A percentile compares a stretch with the other conserved stretches of the same genome.
These are phyloP conservation scores for Muscicapa adusta DNA, from an alignment of 2,113 vertebrate species.

Conservation along the genomic window DNA sequence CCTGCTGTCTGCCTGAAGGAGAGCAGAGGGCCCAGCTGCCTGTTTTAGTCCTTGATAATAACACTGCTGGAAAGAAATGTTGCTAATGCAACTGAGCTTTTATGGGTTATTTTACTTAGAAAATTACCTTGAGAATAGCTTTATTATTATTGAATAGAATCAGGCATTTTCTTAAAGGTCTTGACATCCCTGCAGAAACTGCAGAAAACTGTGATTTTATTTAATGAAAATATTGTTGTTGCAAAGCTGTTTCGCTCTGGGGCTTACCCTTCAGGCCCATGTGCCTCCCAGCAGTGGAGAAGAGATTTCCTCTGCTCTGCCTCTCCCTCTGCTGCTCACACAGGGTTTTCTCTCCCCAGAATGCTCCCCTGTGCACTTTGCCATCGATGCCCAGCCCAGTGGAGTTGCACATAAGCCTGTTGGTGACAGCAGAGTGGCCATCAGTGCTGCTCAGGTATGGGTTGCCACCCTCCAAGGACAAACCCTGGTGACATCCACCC, in stretches of 20 bases:
- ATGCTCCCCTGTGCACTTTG: neutral
- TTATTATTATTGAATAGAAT: neutral
- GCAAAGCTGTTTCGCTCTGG: neutral
- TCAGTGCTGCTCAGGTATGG: neutral
- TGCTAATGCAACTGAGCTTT: neutral
- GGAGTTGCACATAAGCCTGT: neutral
- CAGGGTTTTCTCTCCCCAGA: neutral
- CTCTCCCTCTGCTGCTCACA: neutral
- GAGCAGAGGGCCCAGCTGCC: neutral
- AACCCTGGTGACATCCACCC: neutral
- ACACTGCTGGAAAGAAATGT: neutral
- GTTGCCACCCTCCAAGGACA: neutral
- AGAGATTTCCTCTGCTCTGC: neutral
- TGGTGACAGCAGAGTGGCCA: neutral
- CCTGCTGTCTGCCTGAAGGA: neutral
- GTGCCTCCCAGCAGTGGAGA: neutral
- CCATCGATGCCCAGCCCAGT: neutral
- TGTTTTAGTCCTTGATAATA: neutral
- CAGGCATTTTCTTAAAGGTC: neutral
- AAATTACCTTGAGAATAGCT: neutral
- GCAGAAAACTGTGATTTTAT: neutral
- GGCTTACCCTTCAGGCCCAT: accelerated
- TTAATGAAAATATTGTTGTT: neutral
- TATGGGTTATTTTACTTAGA: neutral
- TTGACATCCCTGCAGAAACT: neutral